These are phyloP conservation scores for Chaetura pelagica DNA, from an alignment of 2,113 vertebrate species.

Conservation along the genomic window DNA sequence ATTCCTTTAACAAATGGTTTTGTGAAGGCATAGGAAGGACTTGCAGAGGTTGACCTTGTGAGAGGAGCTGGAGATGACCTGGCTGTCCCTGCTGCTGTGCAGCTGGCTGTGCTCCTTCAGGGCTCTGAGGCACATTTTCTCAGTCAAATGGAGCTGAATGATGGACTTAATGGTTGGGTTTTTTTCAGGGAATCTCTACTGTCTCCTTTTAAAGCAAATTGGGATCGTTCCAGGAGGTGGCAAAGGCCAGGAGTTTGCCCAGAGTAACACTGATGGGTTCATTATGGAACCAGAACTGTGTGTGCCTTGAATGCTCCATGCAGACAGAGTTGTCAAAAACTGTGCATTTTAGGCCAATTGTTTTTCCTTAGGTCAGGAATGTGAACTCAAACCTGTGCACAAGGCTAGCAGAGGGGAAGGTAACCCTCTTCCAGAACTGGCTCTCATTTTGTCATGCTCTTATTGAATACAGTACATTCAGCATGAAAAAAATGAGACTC, in stretches of 20 bases:
- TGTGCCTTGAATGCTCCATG: neutral
- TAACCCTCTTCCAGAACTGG: rapidly evolving
- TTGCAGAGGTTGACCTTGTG: rapidly evolving
- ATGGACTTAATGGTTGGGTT: neutral
- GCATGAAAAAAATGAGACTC: neutral
- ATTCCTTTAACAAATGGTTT: neutral
- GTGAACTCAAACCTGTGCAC: rapidly evolving
- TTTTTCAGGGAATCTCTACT: neutral
- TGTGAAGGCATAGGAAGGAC: neutral
- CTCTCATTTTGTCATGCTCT: neutral
- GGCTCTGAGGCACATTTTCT: neutral
- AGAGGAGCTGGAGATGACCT: neutral
- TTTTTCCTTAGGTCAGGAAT: neutral
- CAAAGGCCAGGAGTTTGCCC: neutral
- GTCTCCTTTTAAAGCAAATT: neutral
- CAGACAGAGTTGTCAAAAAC: neutral
- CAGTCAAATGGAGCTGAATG: neutral
- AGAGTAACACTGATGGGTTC: neutral
- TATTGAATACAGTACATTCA: neutral
- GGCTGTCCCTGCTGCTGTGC: neutral
- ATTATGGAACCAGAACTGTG: neutral
- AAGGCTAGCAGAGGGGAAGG: neutral
- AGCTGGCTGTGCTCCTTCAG: rapidly evolving
- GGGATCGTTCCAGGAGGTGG: neutral
- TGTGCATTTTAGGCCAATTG: neutral